Evolutionary conservation across 2,888 invertebrate genomes (phyloP).

Genomic region (Onchidella celtica): DNA sequence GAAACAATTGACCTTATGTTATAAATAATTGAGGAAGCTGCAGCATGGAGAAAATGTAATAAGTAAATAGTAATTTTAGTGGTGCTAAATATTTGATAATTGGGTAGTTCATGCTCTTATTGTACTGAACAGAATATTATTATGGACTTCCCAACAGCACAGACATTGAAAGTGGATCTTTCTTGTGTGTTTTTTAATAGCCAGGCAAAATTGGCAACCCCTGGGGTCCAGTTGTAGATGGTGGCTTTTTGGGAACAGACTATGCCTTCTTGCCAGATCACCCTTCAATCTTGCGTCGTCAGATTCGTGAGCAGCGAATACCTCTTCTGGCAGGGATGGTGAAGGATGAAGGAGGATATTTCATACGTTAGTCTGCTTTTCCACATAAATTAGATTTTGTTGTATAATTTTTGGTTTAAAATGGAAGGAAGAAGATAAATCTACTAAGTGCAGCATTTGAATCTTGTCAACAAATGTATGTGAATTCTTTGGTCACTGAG

Average conservation of each 20-base stretch:
- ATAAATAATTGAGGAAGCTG: background rate
- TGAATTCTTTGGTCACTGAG: background rate
- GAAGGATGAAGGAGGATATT: slow-evolving; percentile 77
- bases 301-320: slow-evolving; percentile 69
- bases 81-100: background rate
- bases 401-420: background rate
- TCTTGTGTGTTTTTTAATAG: slow-evolving; percentile 60
- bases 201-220: slow-evolving; percentile 74
- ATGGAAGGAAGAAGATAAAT: background rate
- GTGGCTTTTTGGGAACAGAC: slow-evolving; percentile 66
- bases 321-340: slow-evolving; percentile 76
- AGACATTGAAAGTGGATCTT: too few species aligned
- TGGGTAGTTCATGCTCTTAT: too few species aligned
- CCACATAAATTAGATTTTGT: background rate
- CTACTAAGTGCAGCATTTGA: too few species aligned
- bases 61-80: background rate
- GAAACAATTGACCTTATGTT: too few species aligned
- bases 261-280: slow-evolving; percentile 72
- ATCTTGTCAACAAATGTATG: background rate
- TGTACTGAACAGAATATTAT: too few species aligned
- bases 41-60: background rate
- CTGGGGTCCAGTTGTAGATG: slow-evolving; percentile 78
- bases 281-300: slow-evolving; percentile 71
- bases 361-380: slow-evolving; percentile 71
- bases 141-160: too few species aligned